Base-by-base conservation (phyloP, 2,888 invertebrate species). In the Heteromurus nitidus region DNA sequence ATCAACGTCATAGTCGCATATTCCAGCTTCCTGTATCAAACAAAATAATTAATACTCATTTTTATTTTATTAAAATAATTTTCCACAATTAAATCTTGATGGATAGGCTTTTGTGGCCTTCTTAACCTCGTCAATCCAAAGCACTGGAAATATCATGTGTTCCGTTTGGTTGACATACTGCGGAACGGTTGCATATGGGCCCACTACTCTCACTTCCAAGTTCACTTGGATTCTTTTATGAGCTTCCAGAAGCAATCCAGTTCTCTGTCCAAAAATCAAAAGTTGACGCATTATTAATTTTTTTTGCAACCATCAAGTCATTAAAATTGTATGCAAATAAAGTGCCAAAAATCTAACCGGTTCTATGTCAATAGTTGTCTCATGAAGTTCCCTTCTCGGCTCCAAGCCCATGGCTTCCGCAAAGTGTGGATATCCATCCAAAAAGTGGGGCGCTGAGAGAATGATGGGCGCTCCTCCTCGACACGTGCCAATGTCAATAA, bases 211-310 rank as follows among this genome's bases (percentile, higher is more conserved):
- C n/a, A 76, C 42, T 30, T 76, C 67, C 9, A 82, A 18, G 44
- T 82, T 82, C 7, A 82, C 7, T 64, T 82, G 82, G 16, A 82
- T 77, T 20, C 73, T 31, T 60, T 77, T 79, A 18, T 73, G 53
- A 9, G 82, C 82, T 28, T 42, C 42, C 1, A 82, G 36, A 3
- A 82, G 62, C 0, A 77, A 53, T 20, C 82, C 82, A 22, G 77
- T 72, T 60, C 55, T 65, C 82, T 82, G 47, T 26, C 28, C 58
- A 72, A 2, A 7, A 47, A 26, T 36, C 9, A 65, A 50, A 50
- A 50, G 50, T 50, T 11, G 50, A n/a, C n/a, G n/a, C 13, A 13
- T 13, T 11, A 7, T 13, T 50, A 50, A 47, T 20, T 30, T 5
- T 55, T 26, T 30, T 18, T 13, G 18, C 28, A 22, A 24, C 3